Evolutionary conservation across 2,888 invertebrate genomes (phyloP).

Genomic region (Apodemia hepburni): DNA sequence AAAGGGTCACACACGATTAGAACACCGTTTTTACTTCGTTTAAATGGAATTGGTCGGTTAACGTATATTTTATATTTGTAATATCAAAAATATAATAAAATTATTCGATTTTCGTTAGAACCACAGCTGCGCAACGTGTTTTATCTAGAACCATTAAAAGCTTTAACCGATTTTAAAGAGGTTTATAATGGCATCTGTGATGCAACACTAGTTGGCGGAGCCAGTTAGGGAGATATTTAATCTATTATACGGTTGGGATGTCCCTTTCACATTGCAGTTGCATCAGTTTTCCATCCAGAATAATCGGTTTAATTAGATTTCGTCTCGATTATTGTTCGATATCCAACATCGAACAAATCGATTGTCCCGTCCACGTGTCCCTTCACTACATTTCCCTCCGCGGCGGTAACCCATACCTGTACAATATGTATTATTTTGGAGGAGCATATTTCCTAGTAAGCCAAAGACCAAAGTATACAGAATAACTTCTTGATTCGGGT

Average conservation of each 20-base stretch:
- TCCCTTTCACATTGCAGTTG: background rate
- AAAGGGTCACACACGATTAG: slow-evolving; percentile 13
- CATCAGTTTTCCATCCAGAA: no score
- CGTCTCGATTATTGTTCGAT: no score
- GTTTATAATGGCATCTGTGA: background rate
- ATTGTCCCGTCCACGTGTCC: no score
- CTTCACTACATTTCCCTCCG: no score
- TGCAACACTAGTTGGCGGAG: background rate
- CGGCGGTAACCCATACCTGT: no score
- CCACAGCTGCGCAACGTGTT: slow-evolving; percentile 5
- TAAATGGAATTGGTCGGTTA: slow-evolving; percentile 13
- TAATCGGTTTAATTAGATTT: no score
- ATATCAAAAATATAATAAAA: slow-evolving; percentile 14
- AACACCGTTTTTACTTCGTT: slow-evolving; percentile 14
- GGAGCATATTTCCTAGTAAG: no score
- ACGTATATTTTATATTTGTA: slow-evolving; percentile 12
- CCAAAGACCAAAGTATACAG: no score
- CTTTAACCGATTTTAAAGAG: slow-evolving; percentile 6
- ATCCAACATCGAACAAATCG: no score
- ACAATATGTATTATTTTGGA: no score
- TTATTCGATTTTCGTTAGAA: slow-evolving; percentile 4
- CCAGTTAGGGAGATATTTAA: background rate
- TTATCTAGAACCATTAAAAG: slow-evolving; percentile 9
- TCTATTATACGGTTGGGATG: background rate
- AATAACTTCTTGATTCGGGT: no score